Conservation (phyloP, 1,140 invertebrate species). For the Drosophila fuyamai region DNA sequence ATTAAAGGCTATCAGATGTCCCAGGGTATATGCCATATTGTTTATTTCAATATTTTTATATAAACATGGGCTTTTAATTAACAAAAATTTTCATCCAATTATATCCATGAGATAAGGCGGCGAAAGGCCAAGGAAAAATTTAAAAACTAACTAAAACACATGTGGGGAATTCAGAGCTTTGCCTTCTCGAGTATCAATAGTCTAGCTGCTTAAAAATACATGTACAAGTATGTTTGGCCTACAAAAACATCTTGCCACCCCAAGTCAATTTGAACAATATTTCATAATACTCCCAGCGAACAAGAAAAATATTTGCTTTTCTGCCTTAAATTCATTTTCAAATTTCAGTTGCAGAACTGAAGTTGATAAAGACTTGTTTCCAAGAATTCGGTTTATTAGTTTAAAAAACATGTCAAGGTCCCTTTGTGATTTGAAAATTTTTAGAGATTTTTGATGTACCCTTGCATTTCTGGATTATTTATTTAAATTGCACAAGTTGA, state of each 20-base stretch:
- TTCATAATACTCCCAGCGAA: slow-evolving; percentile 32
- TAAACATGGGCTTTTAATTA: slow-evolving; percentile 57
- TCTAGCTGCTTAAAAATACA: slow-evolving; percentile 21
- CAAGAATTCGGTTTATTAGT: slow-evolving; percentile 40
- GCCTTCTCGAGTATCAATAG: slow-evolving; percentile 15
- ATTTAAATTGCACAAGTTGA: no score
- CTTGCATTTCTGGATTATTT: slow-evolving; percentile 1
- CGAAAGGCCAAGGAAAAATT: slow-evolving; percentile 8
- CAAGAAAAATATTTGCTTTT: slow-evolving; percentile 41
- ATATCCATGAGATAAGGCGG: slow-evolving; percentile 54
- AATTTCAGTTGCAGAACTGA: slow-evolving; percentile 26
- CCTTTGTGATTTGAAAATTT: not conserved
- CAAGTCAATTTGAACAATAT: slow-evolving; percentile 34
- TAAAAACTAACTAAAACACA: slow-evolving; percentile 5
- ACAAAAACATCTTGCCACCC: slow-evolving; percentile 28
- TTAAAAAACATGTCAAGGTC: slow-evolving; percentile 27
- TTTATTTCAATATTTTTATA: slow-evolving; percentile 34
- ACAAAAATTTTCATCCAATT: slow-evolving; percentile 57
- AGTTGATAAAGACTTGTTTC: slow-evolving; percentile 37
- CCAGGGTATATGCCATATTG: slow-evolving; percentile 45
- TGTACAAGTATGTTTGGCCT: slow-evolving; percentile 38
- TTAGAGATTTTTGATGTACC: slow-evolving; percentile 1
- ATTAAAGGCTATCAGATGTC: slow-evolving; percentile 22
- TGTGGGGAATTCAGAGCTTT: slow-evolving; percentile 18
- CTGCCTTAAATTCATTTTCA: slow-evolving; percentile 15